These are phyloP conservation scores for Habroteleia sp. DNA, from an alignment of 2,888 invertebrate genomes.

Conservation along the genomic window DNA sequence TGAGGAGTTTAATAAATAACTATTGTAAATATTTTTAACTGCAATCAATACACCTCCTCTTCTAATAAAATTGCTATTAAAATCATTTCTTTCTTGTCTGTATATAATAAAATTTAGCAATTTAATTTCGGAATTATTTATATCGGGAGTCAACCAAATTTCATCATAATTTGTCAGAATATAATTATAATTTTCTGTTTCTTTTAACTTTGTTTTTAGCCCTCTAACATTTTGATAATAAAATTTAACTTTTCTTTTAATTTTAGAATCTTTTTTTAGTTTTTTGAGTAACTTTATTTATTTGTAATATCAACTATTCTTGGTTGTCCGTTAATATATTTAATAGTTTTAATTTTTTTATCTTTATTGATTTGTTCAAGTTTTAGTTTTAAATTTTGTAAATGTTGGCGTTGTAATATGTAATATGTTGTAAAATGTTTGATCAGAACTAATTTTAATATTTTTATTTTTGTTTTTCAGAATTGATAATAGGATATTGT, in stretches of 20 bases:
- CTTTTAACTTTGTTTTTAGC: background rate
- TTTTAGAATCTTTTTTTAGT: background rate
- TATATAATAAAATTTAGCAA: background rate
- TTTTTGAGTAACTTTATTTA: background rate
- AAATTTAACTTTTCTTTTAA: background rate
- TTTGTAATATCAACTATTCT: background rate
- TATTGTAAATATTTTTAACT: slow-evolving; percentile 6
- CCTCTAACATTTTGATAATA: background rate
- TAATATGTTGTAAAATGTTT: too few relatives aligned
- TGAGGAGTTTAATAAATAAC: background rate
- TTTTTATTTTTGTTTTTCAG: too few relatives aligned
- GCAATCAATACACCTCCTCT: slow-evolving; percentile 4
- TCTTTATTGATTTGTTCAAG: background rate
- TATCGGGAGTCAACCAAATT: slow-evolving; percentile 2
- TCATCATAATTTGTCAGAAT: background rate
- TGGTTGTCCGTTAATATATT: background rate
- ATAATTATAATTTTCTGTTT: background rate
- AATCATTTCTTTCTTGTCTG: background rate
- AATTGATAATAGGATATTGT: too few relatives aligned
- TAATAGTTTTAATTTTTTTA: background rate
- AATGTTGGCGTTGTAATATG: background rate
- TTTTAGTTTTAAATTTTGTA: background rate
- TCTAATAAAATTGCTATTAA: background rate
- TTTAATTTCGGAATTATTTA: background rate
- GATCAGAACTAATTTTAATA: too few relatives aligned